Percentiles rank a stretch among this genome's conserved stretches.
Evolutionary conservation across 1,140 invertebrate species (phyloP).

Genomic region (Drosophila lacteicornis): DNA sequence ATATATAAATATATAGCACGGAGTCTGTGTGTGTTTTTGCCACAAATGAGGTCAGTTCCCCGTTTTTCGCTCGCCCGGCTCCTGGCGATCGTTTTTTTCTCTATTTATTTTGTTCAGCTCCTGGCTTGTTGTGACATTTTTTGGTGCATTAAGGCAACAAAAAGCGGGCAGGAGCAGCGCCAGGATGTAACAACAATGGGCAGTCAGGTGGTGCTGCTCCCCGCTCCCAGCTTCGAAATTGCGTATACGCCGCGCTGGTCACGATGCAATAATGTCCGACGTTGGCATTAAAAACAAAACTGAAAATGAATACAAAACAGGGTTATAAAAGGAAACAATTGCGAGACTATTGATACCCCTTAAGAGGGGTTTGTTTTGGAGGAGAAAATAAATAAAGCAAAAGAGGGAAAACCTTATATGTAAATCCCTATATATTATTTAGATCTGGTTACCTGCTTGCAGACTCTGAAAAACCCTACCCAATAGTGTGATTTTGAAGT

Average conservation of each 20-base stretch:
- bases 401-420: no score
- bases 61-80: constrained; percentile 12
- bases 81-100: constrained; percentile 24
- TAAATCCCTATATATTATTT: no score
- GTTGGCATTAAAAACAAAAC: constrained; percentile 65
- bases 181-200: constrained; percentile 24
- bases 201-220: constrained; percentile 16
- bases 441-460: no score
- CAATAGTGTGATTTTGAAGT: no score
- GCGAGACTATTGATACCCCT: constrained; percentile 16
- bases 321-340: background rate
- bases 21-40: constrained; percentile 1
- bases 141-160: constrained; percentile 58
- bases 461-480: no score
- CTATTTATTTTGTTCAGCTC: constrained; percentile 17
- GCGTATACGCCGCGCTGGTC: constrained; percentile 73
- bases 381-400: background rate
- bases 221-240: constrained; percentile 20
- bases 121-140: constrained; percentile 66
- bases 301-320: constrained; percentile 42
- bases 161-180: constrained; percentile 9
- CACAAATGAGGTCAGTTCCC: constrained; percentile 70
- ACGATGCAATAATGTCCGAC: constrained; percentile 66
- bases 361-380: background rate
- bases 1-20: background rate